Conservation (phyloP, 2,888 invertebrate genomes). For the Biston betularia region DNA sequence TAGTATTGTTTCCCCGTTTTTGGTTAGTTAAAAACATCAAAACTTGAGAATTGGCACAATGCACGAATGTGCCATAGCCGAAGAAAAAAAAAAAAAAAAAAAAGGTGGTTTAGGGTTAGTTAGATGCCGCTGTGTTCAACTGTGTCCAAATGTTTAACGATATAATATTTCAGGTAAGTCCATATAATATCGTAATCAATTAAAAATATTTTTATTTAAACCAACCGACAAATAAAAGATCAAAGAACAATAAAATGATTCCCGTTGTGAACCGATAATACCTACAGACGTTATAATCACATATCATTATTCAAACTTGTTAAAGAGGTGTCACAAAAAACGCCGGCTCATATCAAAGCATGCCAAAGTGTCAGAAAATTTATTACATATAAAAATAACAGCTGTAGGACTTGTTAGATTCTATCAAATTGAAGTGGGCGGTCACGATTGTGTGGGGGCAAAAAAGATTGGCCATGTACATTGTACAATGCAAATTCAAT, state of each 20-base stretch:
- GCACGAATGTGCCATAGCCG: too few species aligned
- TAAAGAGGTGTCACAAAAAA: constrained; percentile 42
- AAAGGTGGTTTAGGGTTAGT: too few species aligned
- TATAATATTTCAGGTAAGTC: too few species aligned
- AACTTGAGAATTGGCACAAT: too few species aligned
- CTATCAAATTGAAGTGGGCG: constrained; percentile 47
- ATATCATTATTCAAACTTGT: constrained; percentile 41
- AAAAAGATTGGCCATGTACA: constrained; percentile 48
- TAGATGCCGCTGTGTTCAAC: too few species aligned
- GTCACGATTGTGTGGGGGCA: constrained; percentile 52
- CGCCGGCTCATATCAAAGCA: constrained; percentile 51
- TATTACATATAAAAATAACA: constrained; percentile 53
- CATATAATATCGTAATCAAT: too few species aligned
- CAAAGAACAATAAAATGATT: constrained; percentile 36
- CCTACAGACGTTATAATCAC: constrained; percentile 29
- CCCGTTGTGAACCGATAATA: constrained; percentile 9
- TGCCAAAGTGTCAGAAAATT: constrained; percentile 47
- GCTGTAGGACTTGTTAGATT: constrained; percentile 30
- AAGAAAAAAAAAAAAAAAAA: too few species aligned
- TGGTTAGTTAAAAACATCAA: too few species aligned
- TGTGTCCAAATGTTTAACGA: too few species aligned
- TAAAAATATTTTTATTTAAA: too few species aligned
- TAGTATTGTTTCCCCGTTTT: too few species aligned
- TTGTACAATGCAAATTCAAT: constrained; percentile 64
- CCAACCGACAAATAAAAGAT: constrained; percentile 22